phyloP scores from a whole-genome alignment of 1,140 invertebrate species.

The Sesamia nonagrioides region DNA sequence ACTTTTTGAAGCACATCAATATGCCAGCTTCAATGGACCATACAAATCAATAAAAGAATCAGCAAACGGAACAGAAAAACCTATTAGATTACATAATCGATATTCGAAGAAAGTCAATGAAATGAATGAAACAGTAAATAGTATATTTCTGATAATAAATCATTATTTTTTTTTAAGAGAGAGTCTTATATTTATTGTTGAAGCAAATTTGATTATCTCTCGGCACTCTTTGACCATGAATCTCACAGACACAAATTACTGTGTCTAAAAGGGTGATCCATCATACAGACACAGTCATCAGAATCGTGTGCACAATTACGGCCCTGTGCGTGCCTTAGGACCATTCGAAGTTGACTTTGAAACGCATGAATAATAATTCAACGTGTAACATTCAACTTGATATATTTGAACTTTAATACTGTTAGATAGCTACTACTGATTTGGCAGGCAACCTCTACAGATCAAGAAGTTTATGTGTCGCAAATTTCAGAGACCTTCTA shows the following conservation, averaged over 20 bases:
- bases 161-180: neutral
- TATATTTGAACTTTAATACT: constrained; percentile 5
- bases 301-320: constrained; percentile 24
- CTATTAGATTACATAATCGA: neutral
- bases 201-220: constrained; percentile 27
- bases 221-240: constrained; percentile 23
- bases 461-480: neutral
- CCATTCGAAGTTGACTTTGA: constrained; percentile 20
- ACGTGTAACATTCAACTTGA: neutral
- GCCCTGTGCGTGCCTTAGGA: constrained; percentile 36
- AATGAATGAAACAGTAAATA: neutral
- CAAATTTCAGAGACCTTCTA: neutral
- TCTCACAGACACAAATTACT: constrained; percentile 1
- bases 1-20: constrained; percentile 5
- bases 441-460: neutral
- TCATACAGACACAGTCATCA: constrained; percentile 15
- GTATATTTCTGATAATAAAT: neutral
- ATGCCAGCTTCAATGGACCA: constrained; percentile 11
- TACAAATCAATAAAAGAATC: neutral
- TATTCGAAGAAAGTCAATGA: neutral
- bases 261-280: constrained; percentile 9
- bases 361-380: constrained; percentile 15
- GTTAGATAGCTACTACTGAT: neutral
- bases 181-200: neutral
- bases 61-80: neutral